A percentile compares a stretch with the other conserved stretches of the same genome.
Evolutionary conservation across 2,888 invertebrate genomes (phyloP).

Genomic region (Mythimna vitellina): DNA sequence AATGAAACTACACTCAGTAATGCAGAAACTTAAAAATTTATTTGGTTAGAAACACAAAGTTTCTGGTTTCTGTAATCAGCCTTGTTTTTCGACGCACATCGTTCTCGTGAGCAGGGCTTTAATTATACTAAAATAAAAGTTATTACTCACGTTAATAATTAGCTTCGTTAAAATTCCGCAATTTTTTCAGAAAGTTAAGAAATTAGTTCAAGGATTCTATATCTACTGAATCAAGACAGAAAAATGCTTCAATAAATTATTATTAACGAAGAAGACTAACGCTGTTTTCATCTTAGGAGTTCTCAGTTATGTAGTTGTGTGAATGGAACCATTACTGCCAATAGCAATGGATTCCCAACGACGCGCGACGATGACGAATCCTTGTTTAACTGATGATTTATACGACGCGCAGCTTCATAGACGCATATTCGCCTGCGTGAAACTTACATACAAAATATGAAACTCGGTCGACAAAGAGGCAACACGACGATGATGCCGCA

Average conservation of each 20-base stretch:
- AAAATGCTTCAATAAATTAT: constrained; percentile 30
- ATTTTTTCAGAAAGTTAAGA: constrained; percentile 10
- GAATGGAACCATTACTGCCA: constrained; percentile 12
- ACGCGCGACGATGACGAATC: constrained; percentile 8
- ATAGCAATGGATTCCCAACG: constrained; percentile 1
- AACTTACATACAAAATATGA: too few species aligned
- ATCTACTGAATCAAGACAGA: constrained; percentile 12
- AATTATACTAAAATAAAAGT: constrained; percentile 10
- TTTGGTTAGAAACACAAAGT: not conserved
- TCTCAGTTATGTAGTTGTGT: constrained; percentile 2
- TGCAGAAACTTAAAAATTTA: not conserved
- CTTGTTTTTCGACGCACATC: not conserved
- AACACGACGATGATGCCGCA: too few species aligned
- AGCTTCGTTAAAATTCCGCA: constrained; percentile 9
- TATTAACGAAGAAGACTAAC: constrained; percentile 13
- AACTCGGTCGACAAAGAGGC: too few species aligned
- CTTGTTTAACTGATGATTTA: constrained; percentile 35
- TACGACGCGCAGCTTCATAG: not conserved
- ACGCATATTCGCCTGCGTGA: too few species aligned
- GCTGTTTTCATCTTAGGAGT: not conserved
- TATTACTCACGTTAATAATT: constrained; percentile 3
- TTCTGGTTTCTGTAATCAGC: constrained; percentile 2
- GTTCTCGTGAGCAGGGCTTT: constrained; percentile 9
- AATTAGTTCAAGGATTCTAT: not conserved
- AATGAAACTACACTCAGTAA: not conserved